Percentiles rank a stretch among this genome's conserved stretches.
Evolutionary conservation across 2,888 invertebrate species (phyloP).

Genomic region (Phyllotreta striolata): DNA sequence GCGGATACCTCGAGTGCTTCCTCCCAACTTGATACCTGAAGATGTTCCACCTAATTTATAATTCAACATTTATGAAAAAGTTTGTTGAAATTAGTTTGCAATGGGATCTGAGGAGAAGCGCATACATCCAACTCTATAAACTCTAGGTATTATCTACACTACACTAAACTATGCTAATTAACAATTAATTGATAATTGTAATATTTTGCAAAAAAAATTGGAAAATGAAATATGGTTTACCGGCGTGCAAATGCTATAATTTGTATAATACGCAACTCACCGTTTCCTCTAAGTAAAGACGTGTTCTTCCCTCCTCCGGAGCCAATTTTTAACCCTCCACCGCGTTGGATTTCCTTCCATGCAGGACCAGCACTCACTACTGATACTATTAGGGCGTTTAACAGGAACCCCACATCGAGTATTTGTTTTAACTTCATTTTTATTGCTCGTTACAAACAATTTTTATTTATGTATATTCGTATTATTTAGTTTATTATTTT

Average conservation of each 20-base stretch:
- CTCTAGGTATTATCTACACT: no score
- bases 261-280: slow-evolving; percentile 35
- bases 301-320: slow-evolving; percentile 52
- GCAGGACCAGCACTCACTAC: slow-evolving; percentile 60
- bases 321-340: slow-evolving; percentile 57
- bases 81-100: background rate
- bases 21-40: slow-evolving; percentile 52
- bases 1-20: slow-evolving; percentile 51
- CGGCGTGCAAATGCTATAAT: no score
- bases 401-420: slow-evolving; percentile 54
- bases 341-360: slow-evolving; percentile 60
- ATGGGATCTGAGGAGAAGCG: no score
- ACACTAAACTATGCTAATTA: no score
- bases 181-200: background rate
- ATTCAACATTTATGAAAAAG: slow-evolving; percentile 14
- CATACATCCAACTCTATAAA: no score
- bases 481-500: slow-evolving; percentile 16
- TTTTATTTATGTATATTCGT: slow-evolving; percentile 2
- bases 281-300: slow-evolving; percentile 55
- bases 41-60: slow-evolving; percentile 23
- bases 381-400: slow-evolving; percentile 56
- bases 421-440: slow-evolving; percentile 39
- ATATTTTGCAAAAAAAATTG: background rate
- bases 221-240: no score
- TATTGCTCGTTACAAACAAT: slow-evolving; percentile 2